Evolutionary conservation across 2,797 vertebrate species (phyloP), one percentile per base, ranked within the genome.

Genomic region (Oreortyx pictus): DNA sequence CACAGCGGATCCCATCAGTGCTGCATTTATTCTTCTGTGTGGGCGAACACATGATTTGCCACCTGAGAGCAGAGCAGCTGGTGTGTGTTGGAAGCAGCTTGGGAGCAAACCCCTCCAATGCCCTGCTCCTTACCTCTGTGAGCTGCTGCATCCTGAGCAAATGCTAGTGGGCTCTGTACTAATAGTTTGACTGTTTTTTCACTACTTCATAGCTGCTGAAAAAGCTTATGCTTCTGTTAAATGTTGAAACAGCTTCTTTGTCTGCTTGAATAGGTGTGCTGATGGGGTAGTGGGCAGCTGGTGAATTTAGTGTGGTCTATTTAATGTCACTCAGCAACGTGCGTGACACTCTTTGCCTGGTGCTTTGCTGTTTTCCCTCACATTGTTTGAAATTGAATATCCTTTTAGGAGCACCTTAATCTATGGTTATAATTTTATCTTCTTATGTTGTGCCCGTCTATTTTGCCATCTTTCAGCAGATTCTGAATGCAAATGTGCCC

Each of bases 51-150:
- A 6, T 35, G n/a, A 31, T 23, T 92, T 73, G 49, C 31, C 22
- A 37, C 61, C 22, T 59, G n/a, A 60, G 92, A 88, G 43, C 4
- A 13, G 29, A 41, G 7, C 43, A 56, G 4, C 6, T 5, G 25
- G 18, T 19, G 9, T 2, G 6, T n/a, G 8, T 33, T 11, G 5
- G 24, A 54, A 75, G 56, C 12, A 47, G 50, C 50, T 19, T 0
- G 0, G 22, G 39, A 72, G 12, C 1, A 1, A 59, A 54, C 14
- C 16, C 1, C 14, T 56, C 39, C 0, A 1, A 4, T 24, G 5
- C 14, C 35, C 27, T 41, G 20, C 16, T 25, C 15, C 12, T 66
- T 75, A 23, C 27, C 5, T 81, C 8, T 0, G 0, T 13, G 5
- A 65, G 10, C 6, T 59, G 14, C 4, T 0, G 14, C 4, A 70